Evolutionary conservation across 2,888 invertebrate genomes (phyloP).

Genomic region (Agrilus cyanescens): DNA sequence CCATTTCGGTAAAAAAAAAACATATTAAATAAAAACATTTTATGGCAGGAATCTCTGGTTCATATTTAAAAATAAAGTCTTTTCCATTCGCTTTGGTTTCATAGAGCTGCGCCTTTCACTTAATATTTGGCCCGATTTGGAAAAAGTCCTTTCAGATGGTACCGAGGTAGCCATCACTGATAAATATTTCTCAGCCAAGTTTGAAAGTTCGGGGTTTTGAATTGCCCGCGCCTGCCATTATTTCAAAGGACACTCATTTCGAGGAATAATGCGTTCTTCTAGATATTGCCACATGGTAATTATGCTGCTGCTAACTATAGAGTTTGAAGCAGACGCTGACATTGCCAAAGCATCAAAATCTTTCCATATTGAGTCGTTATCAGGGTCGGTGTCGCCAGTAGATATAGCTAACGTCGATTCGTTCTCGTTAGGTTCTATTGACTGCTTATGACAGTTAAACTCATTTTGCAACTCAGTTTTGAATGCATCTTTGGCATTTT

Average conservation of each 20-base stretch:
- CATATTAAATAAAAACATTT: slow-evolving; percentile 2
- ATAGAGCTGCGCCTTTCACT: slow-evolving; percentile 18
- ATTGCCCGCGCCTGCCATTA: slow-evolving; percentile 4
- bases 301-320: slow-evolving; percentile 2
- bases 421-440: slow-evolving; percentile 7
- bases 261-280: slow-evolving; percentile 4
- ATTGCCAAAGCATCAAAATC: slow-evolving; percentile 8
- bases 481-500: slow-evolving; percentile 8
- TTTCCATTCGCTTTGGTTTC: slow-evolving; percentile 17
- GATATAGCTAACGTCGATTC: slow-evolving; percentile 12
- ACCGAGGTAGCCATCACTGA: slow-evolving; percentile 14
- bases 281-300: slow-evolving; percentile 4
- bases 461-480: slow-evolving; percentile 19
- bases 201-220: slow-evolving; percentile 7
- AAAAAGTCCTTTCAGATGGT: slow-evolving; percentile 15
- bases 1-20: too few relatives aligned
- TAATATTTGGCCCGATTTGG: slow-evolving; percentile 20
- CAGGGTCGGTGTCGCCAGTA: slow-evolving; percentile 12
- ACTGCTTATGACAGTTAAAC: slow-evolving; percentile 12
- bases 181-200: slow-evolving; percentile 8
- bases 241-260: slow-evolving; percentile 7
- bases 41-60: slow-evolving; percentile 17
- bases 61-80: slow-evolving; percentile 21
- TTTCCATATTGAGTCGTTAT: slow-evolving; percentile 13
- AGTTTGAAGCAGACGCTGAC: slow-evolving; percentile 6